phyloP scores from a whole-genome alignment of 64 coral and sea anemone genomes.

The Anthopleura sola region DNA sequence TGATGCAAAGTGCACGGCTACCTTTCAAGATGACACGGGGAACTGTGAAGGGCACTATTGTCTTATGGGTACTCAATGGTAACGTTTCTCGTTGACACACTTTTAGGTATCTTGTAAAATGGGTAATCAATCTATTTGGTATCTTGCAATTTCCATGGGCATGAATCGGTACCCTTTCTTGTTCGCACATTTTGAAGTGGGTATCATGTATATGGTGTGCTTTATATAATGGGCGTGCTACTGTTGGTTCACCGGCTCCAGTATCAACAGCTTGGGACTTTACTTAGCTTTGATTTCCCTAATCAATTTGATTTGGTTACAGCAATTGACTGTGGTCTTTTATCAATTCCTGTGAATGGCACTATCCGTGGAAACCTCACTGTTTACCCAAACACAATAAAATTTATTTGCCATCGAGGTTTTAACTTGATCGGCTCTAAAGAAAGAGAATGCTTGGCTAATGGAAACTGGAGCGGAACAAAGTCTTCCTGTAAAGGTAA shows the following conservation, averaged over 20 bases:
- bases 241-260: background rate
- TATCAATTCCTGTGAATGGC: conserved; percentile 20
- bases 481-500: conserved; percentile 26
- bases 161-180: background rate
- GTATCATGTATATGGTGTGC: too few relatives aligned
- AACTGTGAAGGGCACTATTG: too few relatives aligned
- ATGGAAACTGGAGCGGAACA: conserved; percentile 31
- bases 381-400: conserved; percentile 25
- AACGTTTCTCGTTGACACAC: too few relatives aligned
- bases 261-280: background rate
- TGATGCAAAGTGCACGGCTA: too few relatives aligned
- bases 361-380: conserved; percentile 5
- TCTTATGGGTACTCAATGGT: too few relatives aligned
- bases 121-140: background rate
- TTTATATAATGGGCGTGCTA: background rate
- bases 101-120: too few relatives aligned
- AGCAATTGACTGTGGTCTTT: background rate
- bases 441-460: conserved; percentile 6
- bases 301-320: background rate
- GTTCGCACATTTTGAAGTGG: background rate
- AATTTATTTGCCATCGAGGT: conserved; percentile 17
- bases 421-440: conserved; percentile 33
- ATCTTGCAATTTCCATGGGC: background rate
- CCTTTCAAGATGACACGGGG: too few relatives aligned
- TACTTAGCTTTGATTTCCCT: background rate